A percentile compares a stretch with the other conserved stretches of the same genome.
phyloP scores from a whole-genome alignment of 2,888 invertebrate species.

The Himalopsyche kuldschensis region DNA sequence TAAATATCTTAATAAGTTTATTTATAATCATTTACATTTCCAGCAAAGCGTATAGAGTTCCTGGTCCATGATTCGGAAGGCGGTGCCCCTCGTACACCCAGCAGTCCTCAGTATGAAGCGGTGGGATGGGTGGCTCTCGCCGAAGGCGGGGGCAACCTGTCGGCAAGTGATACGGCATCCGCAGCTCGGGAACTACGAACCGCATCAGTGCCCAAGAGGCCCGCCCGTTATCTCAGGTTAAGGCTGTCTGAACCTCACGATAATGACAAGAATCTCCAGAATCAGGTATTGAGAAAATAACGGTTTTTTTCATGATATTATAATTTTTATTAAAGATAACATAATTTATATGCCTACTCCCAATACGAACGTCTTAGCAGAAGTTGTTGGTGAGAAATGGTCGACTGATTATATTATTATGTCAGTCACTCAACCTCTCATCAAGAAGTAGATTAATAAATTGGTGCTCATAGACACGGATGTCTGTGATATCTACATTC shows the following conservation, averaged over 20 bases:
- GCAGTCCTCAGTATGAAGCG: conserved; percentile 57
- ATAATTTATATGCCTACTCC: neutral
- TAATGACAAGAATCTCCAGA: conserved; percentile 76
- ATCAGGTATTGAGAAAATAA: conserved; percentile 67
- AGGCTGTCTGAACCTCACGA: conserved; percentile 81
- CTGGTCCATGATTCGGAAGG: conserved; percentile 54
- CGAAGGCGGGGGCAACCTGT: conserved; percentile 46
- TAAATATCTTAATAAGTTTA: no score
- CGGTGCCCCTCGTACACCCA: conserved; percentile 56
- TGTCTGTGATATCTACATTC: neutral
- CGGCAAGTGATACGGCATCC: conserved; percentile 49
- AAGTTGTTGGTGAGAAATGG: no score
- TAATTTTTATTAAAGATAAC: no score
- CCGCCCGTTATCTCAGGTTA: conserved; percentile 72
- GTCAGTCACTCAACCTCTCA: neutral
- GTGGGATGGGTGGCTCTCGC: conserved; percentile 54
- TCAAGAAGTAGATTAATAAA: neutral
- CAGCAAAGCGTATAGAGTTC: conserved; percentile 56
- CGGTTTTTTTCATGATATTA: conserved; percentile 26
- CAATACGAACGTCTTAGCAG: no score
- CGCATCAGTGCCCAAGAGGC: conserved; percentile 69
- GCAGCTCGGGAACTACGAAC: conserved; percentile 55
- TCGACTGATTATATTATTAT: no score
- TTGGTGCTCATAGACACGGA: no score
- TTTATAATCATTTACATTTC: neutral